These are phyloP conservation scores for Pentalonia nigronervosa DNA, from an alignment of 1,140 invertebrate species.

Conservation along the genomic window DNA sequence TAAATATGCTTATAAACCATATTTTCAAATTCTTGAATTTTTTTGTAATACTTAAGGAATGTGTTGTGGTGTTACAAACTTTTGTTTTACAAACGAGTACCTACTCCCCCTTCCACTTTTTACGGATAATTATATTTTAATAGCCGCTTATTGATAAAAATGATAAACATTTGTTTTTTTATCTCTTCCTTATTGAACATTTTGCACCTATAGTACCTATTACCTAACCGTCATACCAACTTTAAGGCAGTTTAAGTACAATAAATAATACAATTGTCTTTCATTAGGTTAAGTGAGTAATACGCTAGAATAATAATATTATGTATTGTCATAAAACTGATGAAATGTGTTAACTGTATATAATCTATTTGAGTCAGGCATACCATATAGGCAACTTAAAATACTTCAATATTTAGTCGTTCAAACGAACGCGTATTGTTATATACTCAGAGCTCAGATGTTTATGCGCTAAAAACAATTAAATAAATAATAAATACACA, in stretches of 20 bases:
- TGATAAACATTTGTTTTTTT: background rate
- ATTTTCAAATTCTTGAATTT: too few species aligned
- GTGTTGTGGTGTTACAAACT: too few species aligned
- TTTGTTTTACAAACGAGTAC: too few species aligned
- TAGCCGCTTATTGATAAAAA: background rate
- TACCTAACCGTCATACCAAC: too few species aligned
- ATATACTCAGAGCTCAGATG: background rate
- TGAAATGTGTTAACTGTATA: background rate
- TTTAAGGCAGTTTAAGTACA: background rate
- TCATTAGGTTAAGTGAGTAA: background rate
- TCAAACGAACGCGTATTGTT: background rate
- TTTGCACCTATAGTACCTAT: too few species aligned
- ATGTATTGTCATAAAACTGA: background rate
- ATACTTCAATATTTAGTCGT: background rate
- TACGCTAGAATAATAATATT: background rate
- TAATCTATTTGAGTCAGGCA: background rate
- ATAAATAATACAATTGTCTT: background rate
- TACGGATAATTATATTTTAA: too few species aligned
- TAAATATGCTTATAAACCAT: too few species aligned
- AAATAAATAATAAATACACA: background rate
- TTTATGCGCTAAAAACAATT: background rate
- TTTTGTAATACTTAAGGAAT: too few species aligned
- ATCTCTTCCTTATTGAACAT: background rate
- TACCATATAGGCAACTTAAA: background rate
- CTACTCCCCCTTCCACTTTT: too few species aligned